Conservation (phyloP, 2,113 vertebrate genomes). For the Sapayoa aenigma region DNA sequence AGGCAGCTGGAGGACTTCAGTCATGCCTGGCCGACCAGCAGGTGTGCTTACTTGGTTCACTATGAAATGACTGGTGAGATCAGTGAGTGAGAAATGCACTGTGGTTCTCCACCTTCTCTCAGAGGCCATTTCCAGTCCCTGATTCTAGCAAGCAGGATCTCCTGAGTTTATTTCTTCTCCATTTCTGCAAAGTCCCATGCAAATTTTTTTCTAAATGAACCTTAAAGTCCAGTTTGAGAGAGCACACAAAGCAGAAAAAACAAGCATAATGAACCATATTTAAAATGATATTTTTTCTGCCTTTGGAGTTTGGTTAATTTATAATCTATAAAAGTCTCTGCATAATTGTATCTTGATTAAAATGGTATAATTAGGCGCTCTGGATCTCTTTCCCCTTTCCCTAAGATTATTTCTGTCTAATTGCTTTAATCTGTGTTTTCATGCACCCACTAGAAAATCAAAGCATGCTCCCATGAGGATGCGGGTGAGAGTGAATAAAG, state of each 20-base stretch:
- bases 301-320: slow-evolving; percentile 50
- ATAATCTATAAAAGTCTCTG: slow-evolving; percentile 61
- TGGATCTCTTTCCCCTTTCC: slow-evolving; percentile 65
- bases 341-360: slow-evolving; percentile 63
- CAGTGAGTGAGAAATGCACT: neutral
- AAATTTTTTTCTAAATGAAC: slow-evolving; percentile 1
- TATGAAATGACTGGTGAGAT: neutral
- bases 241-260: slow-evolving; percentile 57
- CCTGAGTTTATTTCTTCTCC: neutral
- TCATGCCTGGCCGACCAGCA: neutral
- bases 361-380: slow-evolving; percentile 64
- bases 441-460: slow-evolving; percentile 66
- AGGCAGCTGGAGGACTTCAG: neutral
- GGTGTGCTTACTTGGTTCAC: neutral
- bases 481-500: slow-evolving; percentile 71
- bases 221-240: slow-evolving; percentile 27
- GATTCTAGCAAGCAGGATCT: neutral
- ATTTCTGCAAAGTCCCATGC: neutral
- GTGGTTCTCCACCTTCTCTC: neutral
- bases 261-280: slow-evolving; percentile 38
- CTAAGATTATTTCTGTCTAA: slow-evolving; percentile 72
- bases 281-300: slow-evolving; percentile 45
- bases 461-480: slow-evolving; percentile 64
- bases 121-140: neutral
- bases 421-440: slow-evolving; percentile 76